Evolutionary conservation across 2,888 invertebrate genomes (phyloP).

Genomic region (Bhutanitis thaidina): DNA sequence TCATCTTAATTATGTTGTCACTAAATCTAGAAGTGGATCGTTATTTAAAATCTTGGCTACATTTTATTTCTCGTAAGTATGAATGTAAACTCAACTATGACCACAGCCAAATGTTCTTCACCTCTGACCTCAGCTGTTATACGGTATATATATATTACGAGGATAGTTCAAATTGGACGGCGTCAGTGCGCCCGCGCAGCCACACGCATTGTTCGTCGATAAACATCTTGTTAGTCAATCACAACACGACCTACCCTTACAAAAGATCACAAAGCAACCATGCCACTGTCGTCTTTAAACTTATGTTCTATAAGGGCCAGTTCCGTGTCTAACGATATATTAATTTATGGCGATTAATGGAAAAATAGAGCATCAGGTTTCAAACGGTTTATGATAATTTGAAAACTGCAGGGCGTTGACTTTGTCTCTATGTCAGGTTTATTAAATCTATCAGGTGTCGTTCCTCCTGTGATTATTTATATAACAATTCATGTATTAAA

Average conservation of each 20-base stretch:
- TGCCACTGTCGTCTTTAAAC: slow-evolving; percentile 15
- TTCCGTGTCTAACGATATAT: slow-evolving; percentile 1
- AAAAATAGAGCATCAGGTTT: slow-evolving; percentile 46
- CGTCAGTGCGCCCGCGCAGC: slow-evolving; percentile 39
- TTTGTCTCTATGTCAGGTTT: slow-evolving; percentile 4
- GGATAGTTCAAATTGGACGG: slow-evolving; percentile 47
- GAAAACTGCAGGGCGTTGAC: slow-evolving; percentile 40
- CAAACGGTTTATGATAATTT: slow-evolving; percentile 41
- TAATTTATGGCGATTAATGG: slow-evolving; percentile 41
- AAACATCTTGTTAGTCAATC: slow-evolving; percentile 65
- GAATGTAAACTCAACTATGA: too few species aligned
- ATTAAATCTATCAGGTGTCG: too few species aligned
- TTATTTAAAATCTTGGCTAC: too few species aligned
- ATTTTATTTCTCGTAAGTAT: too few species aligned
- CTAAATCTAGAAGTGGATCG: too few species aligned
- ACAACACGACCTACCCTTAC: slow-evolving; percentile 46
- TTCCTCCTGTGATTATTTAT: too few species aligned
- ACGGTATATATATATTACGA: slow-evolving; percentile 42
- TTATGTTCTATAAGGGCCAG: slow-evolving; percentile 1
- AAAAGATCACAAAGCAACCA: slow-evolving; percentile 17
- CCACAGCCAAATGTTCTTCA: slow-evolving; percentile 7
- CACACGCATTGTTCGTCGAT: slow-evolving; percentile 70
- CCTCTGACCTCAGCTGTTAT: slow-evolving; percentile 24
- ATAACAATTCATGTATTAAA: too few species aligned
- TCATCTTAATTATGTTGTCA: too few species aligned